Percentiles rank a stretch among this genome's conserved stretches.
These are phyloP conservation scores for Platorchestia sp. DNA, from an alignment of 1,140 invertebrate genomes.

Conservation along the genomic window DNA sequence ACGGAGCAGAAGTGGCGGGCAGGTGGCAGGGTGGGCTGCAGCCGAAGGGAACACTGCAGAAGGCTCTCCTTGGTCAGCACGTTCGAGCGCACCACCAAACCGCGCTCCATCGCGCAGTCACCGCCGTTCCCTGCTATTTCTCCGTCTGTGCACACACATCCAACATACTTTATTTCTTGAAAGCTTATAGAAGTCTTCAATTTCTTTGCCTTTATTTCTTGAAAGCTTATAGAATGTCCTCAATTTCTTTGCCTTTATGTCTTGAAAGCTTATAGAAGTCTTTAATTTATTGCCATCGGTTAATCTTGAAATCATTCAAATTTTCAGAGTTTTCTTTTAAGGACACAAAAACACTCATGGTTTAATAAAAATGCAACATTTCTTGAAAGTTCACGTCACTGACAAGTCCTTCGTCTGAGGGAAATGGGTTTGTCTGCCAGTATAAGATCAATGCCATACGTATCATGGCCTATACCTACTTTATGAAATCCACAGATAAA, in stretches of 20 bases:
- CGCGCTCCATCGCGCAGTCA: slow-evolving; percentile 59
- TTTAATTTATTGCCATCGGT: neutral
- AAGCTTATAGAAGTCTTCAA: neutral
- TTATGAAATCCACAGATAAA: too few species aligned
- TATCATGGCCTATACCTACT: too few species aligned
- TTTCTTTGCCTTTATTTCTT: neutral
- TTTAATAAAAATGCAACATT: too few species aligned
- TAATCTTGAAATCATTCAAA: neutral
- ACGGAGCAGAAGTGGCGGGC: slow-evolving; percentile 28
- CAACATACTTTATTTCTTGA: neutral
- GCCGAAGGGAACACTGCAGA: slow-evolving; percentile 61
- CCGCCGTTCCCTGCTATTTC: slow-evolving; percentile 34
- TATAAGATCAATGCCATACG: too few species aligned
- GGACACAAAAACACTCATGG: too few species aligned
- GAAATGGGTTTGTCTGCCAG: too few species aligned
- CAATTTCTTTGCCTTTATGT: neutral
- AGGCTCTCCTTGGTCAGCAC: slow-evolving; percentile 65
- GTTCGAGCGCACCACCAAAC: slow-evolving; percentile 64
- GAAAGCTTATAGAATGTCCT: neutral
- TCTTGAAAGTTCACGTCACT: too few species aligned
- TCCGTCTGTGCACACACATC: neutral
- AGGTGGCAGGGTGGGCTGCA: slow-evolving; percentile 59
- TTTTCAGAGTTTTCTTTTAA: too few species aligned
- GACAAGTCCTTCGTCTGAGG: too few species aligned
- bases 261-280: neutral